A percentile compares a stretch with the other conserved stretches of the same genome.
These are phyloP conservation scores for Heterodera carotae DNA, from an alignment of 1,140 invertebrate species.

Conservation along the genomic window DNA sequence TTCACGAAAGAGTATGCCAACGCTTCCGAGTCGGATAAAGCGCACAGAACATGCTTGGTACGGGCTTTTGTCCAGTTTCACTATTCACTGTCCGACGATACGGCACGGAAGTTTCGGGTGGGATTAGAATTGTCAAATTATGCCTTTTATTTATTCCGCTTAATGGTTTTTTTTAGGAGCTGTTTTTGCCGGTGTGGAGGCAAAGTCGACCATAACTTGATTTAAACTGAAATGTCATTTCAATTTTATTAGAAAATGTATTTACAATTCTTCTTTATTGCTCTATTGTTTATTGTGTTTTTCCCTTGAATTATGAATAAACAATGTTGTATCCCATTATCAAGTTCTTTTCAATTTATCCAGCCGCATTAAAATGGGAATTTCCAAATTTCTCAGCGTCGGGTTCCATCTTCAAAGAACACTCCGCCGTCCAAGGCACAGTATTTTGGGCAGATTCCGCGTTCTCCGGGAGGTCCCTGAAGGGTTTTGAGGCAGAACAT, in stretches of 20 bases:
- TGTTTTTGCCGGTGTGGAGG: background rate
- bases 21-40: background rate
- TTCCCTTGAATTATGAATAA: background rate
- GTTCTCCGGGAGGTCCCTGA: conserved; percentile 34
- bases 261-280: no score
- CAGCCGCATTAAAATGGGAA: background rate
- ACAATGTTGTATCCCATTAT: no score
- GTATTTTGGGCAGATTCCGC: conserved; percentile 45
- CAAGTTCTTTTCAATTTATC: background rate
- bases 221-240: no score
- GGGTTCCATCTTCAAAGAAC: conserved; percentile 45
- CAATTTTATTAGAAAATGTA: no score
- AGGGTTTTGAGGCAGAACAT: background rate
- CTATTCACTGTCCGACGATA: background rate
- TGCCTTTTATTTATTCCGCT: no score
- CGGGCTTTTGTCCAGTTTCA: background rate
- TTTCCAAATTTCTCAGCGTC: conserved; percentile 18
- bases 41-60: background rate
- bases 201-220: no score
- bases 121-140: background rate
- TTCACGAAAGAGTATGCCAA: background rate
- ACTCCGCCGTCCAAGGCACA: conserved; percentile 47
- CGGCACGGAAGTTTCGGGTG: background rate
- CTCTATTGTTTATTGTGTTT: background rate
- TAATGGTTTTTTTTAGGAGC: background rate